These are phyloP conservation scores for Fragum fragum DNA, from an alignment of 2,888 invertebrate species.

Conservation along the genomic window DNA sequence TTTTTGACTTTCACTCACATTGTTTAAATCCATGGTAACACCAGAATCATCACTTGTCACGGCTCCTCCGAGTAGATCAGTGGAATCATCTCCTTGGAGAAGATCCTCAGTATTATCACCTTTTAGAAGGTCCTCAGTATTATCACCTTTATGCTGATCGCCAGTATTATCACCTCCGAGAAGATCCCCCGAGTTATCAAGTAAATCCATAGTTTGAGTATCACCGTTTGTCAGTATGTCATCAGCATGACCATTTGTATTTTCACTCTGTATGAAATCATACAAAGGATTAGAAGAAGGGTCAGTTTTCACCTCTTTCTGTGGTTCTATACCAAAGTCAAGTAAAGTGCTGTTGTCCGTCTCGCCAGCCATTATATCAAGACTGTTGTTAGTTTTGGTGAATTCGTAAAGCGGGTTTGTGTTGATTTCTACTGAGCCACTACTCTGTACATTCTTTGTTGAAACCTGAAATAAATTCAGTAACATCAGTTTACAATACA, in stretches of 20 bases:
- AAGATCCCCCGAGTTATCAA: slow-evolving; percentile 7
- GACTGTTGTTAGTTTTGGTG: slow-evolving; percentile 56
- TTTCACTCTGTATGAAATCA: slow-evolving; percentile 69
- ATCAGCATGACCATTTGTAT: slow-evolving; percentile 57
- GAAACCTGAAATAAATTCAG: slow-evolving; percentile 51
- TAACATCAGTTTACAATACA: too few relatives aligned
- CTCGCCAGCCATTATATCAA: slow-evolving; percentile 60
- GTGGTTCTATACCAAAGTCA: slow-evolving; percentile 57
- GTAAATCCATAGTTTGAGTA: slow-evolving; percentile 33
- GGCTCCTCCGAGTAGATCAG: slow-evolving; percentile 20
- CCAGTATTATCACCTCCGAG: background rate
- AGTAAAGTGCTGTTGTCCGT: slow-evolving; percentile 50
- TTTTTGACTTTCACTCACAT: slow-evolving; percentile 24
- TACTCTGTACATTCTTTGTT: slow-evolving; percentile 56
- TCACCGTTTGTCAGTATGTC: slow-evolving; percentile 20
- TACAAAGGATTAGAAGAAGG: slow-evolving; percentile 68
- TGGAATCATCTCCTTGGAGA: background rate
- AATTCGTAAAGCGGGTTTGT: slow-evolving; percentile 75
- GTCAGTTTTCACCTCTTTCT: slow-evolving; percentile 55
- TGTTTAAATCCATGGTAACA: slow-evolving; percentile 63
- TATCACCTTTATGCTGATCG: background rate
- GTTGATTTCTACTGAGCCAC: slow-evolving; percentile 56
- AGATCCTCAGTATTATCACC: background rate
- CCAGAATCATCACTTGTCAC: slow-evolving; percentile 66
- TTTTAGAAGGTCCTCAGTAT: background rate